phyloP scores from a whole-genome alignment of 1,140 invertebrate genomes.

The Argopecten irradians region DNA sequence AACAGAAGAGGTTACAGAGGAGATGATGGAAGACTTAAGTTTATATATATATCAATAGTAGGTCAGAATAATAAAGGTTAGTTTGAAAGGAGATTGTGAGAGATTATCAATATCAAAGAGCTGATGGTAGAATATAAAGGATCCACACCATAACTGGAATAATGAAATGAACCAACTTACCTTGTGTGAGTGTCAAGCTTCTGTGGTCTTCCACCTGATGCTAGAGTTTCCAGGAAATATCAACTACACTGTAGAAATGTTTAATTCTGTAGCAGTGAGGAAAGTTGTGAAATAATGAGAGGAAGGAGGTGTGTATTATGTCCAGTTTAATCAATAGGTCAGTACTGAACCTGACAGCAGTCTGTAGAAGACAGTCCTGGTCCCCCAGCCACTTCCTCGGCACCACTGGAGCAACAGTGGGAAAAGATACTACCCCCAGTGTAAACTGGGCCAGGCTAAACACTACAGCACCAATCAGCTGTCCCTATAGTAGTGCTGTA shows the following conservation, averaged over 20 bases:
- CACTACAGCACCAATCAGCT: conserved; percentile 19
- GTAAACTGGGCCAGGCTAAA: conserved; percentile 10
- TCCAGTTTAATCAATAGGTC: conserved; percentile 8
- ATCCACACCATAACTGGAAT: background rate
- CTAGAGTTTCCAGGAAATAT: background rate
- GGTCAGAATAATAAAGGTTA: too few species aligned
- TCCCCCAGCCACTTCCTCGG: background rate
- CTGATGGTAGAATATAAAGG: background rate
- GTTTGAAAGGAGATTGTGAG: background rate
- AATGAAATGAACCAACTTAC: background rate
- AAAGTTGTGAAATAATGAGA: background rate
- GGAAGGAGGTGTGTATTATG: background rate
- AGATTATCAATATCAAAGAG: background rate
- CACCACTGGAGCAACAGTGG: background rate
- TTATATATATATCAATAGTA: too few species aligned
- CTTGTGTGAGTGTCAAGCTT: background rate
- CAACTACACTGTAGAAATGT: background rate
- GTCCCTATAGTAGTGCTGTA: conserved; percentile 6
- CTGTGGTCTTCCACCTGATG: background rate
- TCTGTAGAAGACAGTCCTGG: background rate
- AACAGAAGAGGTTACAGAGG: too few species aligned
- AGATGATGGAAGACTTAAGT: too few species aligned
- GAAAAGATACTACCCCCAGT: conserved; percentile 20
- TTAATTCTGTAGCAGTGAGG: background rate
- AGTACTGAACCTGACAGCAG: background rate